Evolutionary conservation across 2,797 vertebrate species (phyloP).

Genomic region (Chiroxiphia lanceolata): DNA sequence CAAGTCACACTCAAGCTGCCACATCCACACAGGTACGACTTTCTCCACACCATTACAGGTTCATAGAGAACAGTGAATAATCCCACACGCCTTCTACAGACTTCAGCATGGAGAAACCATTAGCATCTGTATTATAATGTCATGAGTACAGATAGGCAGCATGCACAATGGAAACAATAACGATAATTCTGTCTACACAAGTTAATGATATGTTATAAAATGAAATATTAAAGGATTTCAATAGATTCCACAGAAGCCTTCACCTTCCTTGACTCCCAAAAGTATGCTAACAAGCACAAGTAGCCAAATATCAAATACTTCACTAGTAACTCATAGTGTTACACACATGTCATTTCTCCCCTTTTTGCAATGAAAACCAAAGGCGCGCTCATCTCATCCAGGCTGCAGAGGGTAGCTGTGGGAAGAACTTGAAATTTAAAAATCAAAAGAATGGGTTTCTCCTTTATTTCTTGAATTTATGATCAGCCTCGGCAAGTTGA

Average conservation of each 20-base stretch:
- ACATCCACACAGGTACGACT: background rate
- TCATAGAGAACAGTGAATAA: background rate
- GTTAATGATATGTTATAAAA: background rate
- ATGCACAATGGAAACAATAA: background rate
- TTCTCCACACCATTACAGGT: background rate
- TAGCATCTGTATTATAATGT: background rate
- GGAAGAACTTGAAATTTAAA: background rate
- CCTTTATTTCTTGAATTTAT: background rate
- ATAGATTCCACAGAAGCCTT: background rate
- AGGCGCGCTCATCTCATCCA: background rate
- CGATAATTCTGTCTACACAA: background rate
- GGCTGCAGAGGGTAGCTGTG: background rate
- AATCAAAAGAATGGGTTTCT: background rate
- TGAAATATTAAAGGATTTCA: background rate
- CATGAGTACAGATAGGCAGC: background rate
- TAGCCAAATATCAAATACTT: background rate
- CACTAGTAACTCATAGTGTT: background rate
- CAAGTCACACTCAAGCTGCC: background rate
- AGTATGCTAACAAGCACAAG: background rate
- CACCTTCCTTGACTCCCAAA: background rate
- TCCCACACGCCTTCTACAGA: background rate
- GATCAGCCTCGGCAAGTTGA: background rate
- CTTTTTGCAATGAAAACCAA: background rate
- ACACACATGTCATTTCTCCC: background rate
- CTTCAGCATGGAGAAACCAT: background rate